These are phyloP conservation scores for Brachionus rotundiformis DNA, from an alignment of 1,140 invertebrate species.

Conservation along the genomic window DNA sequence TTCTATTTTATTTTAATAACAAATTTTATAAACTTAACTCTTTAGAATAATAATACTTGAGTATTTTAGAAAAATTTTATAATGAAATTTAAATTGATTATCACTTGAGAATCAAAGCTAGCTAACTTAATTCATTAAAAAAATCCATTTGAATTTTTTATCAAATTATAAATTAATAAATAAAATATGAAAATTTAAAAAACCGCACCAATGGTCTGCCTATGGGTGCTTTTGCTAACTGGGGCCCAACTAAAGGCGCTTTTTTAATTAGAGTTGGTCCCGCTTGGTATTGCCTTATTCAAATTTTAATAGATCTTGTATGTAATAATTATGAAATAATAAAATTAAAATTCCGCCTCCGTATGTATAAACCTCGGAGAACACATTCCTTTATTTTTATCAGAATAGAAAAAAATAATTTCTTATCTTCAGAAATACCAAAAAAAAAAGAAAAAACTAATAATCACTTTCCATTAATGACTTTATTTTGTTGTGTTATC, in stretches of 20 bases:
- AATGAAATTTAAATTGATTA: neutral
- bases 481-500: neutral
- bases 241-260: no score
- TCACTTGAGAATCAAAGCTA: neutral
- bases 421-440: neutral
- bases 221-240: no score
- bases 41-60: neutral
- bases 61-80: no score
- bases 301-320: neutral
- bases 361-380: neutral
- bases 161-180: neutral
- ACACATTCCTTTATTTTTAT: neutral
- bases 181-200: no score
- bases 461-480: neutral
- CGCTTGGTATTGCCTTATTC: neutral
- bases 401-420: neutral
- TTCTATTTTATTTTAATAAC: constrained; percentile 7
- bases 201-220: no score
- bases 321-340: neutral
- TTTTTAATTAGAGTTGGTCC: neutral
- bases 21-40: neutral
- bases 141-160: neutral
- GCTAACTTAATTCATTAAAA: neutral
- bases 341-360: neutral
- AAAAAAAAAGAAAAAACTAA: no score